phyloP scores from a whole-genome alignment of 1,140 invertebrate species.

The Goniozus legneri region DNA sequence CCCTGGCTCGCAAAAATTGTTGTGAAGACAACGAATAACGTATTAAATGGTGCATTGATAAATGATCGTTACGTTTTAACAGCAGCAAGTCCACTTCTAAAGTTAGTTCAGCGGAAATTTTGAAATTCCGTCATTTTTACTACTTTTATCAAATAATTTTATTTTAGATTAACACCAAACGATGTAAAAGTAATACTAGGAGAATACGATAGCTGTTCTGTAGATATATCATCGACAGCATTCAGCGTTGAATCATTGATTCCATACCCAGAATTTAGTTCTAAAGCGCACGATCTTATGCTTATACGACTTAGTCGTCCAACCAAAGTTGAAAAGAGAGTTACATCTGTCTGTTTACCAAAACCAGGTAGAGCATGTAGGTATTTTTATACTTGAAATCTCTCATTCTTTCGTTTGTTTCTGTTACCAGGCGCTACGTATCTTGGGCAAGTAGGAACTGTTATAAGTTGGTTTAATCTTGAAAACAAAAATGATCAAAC shows the following conservation, averaged over 20 bases:
- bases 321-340: constrained; percentile 53
- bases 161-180: neutral
- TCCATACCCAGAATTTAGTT: constrained; percentile 56
- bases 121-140: neutral
- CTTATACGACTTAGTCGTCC: constrained; percentile 56
- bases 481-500: constrained; percentile 17
- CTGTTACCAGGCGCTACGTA: constrained; percentile 45
- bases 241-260: constrained; percentile 50
- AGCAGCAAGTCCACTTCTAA: constrained; percentile 50
- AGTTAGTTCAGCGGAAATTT: constrained; percentile 40
- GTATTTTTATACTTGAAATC: neutral
- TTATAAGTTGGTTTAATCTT: constrained; percentile 60
- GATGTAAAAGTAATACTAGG: constrained; percentile 58
- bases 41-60: constrained; percentile 53
- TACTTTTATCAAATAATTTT: neutral
- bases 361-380: constrained; percentile 41
- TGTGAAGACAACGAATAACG: constrained; percentile 26
- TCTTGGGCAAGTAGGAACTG: constrained; percentile 56
- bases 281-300: constrained; percentile 59
- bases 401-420: neutral
- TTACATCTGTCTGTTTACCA: constrained; percentile 61
- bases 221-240: constrained; percentile 51
- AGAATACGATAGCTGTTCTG: constrained; percentile 52
- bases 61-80: constrained; percentile 59
- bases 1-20: constrained; percentile 57